phyloP scores from a whole-genome alignment of 2,797 vertebrate genomes.

The Menidia menidia region DNA sequence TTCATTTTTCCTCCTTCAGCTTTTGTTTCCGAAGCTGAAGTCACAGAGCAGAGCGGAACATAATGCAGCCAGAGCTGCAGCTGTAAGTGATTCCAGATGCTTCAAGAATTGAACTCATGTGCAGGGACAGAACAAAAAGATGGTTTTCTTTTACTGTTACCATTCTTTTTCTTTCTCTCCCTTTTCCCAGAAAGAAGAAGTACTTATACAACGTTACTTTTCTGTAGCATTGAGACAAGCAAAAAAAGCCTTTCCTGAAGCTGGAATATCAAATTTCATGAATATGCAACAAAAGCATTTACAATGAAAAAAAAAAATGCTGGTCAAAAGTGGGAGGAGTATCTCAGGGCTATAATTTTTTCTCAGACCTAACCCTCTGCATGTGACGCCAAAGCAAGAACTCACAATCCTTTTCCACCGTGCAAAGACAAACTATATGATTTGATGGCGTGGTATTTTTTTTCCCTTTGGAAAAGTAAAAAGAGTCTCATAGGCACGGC shows the following conservation, averaged over 20 bases:
- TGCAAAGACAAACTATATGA: conserved; percentile 11
- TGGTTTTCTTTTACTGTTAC: conserved; percentile 31
- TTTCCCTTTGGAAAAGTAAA: conserved; percentile 11
- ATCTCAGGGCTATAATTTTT: conserved; percentile 30
- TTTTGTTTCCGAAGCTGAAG: conserved; percentile 66
- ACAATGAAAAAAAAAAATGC: conserved; percentile 24
- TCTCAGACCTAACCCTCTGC: conserved; percentile 26
- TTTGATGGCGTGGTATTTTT: conserved; percentile 16
- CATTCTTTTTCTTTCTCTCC: conserved; percentile 2
- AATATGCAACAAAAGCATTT: conserved; percentile 46
- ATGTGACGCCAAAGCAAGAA: conserved; percentile 9
- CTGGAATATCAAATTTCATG: conserved; percentile 59
- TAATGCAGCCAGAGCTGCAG: conserved; percentile 53
- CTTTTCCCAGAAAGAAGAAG: neutral
- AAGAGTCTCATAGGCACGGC: neutral
- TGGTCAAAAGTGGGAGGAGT: conserved; percentile 47
- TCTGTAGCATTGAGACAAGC: conserved; percentile 1
- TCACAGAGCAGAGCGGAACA: conserved; percentile 49
- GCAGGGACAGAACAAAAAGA: conserved; percentile 61
- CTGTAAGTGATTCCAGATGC: conserved; percentile 78
- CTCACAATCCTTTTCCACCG: neutral
- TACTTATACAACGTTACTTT: conserved; percentile 5
- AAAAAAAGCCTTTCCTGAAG: conserved; percentile 11
- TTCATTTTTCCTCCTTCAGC: conserved; percentile 45
- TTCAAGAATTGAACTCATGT: conserved; percentile 59